phyloP scores from a whole-genome alignment of 2,113 vertebrate genomes.

The Coptodon rendalli region DNA sequence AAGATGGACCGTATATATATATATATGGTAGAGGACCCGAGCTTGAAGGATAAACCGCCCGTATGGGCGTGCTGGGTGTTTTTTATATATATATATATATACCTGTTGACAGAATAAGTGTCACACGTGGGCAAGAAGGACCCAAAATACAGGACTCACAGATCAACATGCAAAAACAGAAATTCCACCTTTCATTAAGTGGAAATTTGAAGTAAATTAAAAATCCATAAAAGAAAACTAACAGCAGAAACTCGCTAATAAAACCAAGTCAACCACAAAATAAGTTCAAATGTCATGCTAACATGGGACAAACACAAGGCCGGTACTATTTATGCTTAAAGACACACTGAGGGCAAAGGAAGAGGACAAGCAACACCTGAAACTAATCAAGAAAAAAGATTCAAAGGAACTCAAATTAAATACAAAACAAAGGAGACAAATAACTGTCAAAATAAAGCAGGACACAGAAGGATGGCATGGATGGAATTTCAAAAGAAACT shows the following conservation, averaged over 20 bases:
- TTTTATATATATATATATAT: background rate
- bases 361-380: background rate
- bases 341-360: background rate
- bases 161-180: background rate
- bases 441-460: background rate
- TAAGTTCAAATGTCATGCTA: background rate
- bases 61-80: too few species aligned
- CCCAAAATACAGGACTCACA: background rate
- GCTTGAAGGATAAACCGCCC: too few species aligned
- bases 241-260: background rate
- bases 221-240: background rate
- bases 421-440: background rate
- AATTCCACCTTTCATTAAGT: background rate
- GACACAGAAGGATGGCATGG: background rate
- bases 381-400: background rate
- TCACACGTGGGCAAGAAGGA: background rate
- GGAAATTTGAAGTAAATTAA: background rate
- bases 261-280: background rate
- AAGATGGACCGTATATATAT: background rate
- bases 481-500: background rate
- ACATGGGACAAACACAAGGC: background rate
- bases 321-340: background rate
- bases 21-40: too few species aligned
- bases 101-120: background rate
- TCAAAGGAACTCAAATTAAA: background rate